Percentiles rank a stretch among this genome's conserved stretches.
Evolutionary conservation across 1,140 invertebrate species (phyloP).

Genomic region (Drosophila ficusphila): DNA sequence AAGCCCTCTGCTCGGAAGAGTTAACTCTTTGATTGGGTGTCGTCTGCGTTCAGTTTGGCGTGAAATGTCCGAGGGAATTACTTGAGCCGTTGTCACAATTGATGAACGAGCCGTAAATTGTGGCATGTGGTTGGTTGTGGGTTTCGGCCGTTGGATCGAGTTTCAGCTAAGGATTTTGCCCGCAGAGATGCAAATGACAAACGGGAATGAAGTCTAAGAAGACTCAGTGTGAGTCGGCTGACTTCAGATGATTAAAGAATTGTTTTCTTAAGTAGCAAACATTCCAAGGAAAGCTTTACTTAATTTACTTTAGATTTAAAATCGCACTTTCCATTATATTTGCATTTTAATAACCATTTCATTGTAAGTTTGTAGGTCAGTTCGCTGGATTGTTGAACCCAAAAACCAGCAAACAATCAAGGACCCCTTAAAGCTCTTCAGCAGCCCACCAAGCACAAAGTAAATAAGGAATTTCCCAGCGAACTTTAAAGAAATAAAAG

Average conservation of each 20-base stretch:
- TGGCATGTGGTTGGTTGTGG: constrained; percentile 60
- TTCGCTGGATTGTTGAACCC: no score
- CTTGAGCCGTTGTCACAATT: constrained; percentile 74
- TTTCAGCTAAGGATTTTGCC: constrained; percentile 40
- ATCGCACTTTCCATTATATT: no score
- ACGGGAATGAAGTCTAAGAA: neutral
- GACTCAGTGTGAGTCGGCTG: neutral
- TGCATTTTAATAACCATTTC: no score
- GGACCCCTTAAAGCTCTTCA: neutral
- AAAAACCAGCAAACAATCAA: neutral
- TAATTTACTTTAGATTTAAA: no score
- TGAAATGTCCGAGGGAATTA: constrained; percentile 76
- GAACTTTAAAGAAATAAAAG: constrained; percentile 24
- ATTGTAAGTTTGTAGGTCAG: no score
- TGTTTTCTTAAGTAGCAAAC: no score
- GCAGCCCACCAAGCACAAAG: neutral
- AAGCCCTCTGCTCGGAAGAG: constrained; percentile 1
- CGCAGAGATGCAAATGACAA: constrained; percentile 6
- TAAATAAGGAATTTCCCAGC: neutral
- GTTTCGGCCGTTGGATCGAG: constrained; percentile 43
- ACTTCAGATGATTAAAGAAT: neutral
- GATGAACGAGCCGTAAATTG: constrained; percentile 73
- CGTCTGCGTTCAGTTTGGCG: constrained; percentile 78
- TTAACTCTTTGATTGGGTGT: constrained; percentile 74
- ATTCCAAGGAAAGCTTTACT: neutral